Percentiles rank a stretch among this genome's conserved stretches.
These are phyloP conservation scores for Drosophila kuntzei DNA, from an alignment of 2,888 invertebrate genomes.

Conservation along the genomic window DNA sequence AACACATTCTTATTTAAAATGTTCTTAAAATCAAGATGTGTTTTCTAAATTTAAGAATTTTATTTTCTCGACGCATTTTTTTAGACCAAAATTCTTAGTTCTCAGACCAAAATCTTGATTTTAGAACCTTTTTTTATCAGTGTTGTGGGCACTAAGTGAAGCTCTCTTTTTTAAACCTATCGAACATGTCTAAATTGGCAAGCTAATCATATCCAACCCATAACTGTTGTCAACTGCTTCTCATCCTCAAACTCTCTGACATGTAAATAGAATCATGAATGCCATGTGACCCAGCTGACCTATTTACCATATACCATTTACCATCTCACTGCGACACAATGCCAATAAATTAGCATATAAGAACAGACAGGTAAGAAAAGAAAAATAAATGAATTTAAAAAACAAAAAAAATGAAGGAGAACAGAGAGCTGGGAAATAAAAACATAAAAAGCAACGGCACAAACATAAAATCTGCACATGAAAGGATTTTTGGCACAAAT, in stretches of 20 bases:
- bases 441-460: constrained; percentile 33
- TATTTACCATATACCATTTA: constrained; percentile 37
- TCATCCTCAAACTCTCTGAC: constrained; percentile 7
- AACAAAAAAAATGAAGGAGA: constrained; percentile 8
- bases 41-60: no score
- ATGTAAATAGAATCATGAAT: constrained; percentile 44
- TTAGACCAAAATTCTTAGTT: no score
- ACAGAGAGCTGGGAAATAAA: constrained; percentile 16
- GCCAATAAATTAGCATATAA: constrained; percentile 80
- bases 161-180: constrained; percentile 9
- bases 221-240: constrained; percentile 16
- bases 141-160: no score
- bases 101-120: no score
- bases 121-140: no score
- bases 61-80: no score
- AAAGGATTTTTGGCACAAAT: constrained; percentile 60
- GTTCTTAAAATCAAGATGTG: no score
- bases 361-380: constrained; percentile 49
- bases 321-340: constrained; percentile 43
- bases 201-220: constrained; percentile 30
- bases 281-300: constrained; percentile 50
- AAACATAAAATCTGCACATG: constrained; percentile 61
- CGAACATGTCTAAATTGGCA: constrained; percentile 6
- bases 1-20: no score
- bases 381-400: constrained; percentile 5